Percentiles rank a stretch among this genome's conserved stretches.
Conservation (phyloP, 2,113 vertebrate genomes). For the Triplophysa tibetana region DNA sequence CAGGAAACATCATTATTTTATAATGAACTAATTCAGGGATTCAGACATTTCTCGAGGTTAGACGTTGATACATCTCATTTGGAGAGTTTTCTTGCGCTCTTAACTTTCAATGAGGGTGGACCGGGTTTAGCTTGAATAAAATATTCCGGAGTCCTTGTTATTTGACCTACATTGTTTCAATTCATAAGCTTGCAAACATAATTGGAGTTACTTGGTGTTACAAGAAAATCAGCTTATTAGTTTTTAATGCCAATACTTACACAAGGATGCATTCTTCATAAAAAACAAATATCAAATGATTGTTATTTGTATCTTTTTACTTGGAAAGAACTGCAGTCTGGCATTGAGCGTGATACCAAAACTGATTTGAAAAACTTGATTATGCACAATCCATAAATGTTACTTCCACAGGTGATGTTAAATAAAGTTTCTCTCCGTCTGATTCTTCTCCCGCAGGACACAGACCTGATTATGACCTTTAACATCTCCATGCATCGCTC, state of each 20-base stretch:
- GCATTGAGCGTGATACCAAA: background rate
- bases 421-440: background rate
- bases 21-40: background rate
- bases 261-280: too few species aligned
- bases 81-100: background rate
- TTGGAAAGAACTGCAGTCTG: background rate
- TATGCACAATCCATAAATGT: background rate
- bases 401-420: background rate
- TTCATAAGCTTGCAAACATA: conserved; percentile 31
- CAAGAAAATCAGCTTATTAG: background rate
- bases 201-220: conserved; percentile 30
- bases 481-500: conserved; percentile 99
- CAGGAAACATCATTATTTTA: background rate
- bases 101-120: background rate
- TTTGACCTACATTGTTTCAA: conserved; percentile 52
- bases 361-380: background rate
- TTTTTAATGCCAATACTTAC: too few species aligned
- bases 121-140: conserved; percentile 49
- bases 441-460: conserved; percentile 80
- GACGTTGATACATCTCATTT: background rate
- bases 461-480: conserved; percentile 97
- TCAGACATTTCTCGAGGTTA: background rate
- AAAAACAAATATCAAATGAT: too few species aligned
- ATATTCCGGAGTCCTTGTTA: conserved; percentile 36
- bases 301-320: background rate